Evolutionary conservation across 2,113 vertebrate genomes (phyloP).

Genomic region (Cryptotis parvus): DNA sequence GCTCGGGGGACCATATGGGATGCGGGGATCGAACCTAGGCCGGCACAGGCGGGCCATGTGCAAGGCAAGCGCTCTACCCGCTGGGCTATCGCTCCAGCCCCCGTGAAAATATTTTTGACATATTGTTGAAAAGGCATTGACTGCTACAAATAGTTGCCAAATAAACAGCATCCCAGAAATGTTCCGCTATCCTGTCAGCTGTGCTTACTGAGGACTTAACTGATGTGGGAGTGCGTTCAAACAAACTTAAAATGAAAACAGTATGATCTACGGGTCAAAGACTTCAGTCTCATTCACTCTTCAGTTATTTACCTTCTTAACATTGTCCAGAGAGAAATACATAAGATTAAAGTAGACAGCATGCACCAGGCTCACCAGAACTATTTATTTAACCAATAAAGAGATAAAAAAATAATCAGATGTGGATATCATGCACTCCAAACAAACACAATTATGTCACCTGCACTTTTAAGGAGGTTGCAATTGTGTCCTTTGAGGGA

Average conservation of each 20-base stretch:
- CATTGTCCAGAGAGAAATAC: neutral
- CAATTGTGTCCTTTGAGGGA: neutral
- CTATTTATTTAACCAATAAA: neutral
- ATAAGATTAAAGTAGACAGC: neutral
- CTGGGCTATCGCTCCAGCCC: too few species aligned
- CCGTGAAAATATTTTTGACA: constrained; percentile 28
- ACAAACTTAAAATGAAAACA: neutral
- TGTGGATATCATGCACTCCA: neutral
- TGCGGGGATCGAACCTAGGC: too few species aligned
- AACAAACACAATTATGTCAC: neutral
- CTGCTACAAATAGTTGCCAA: neutral
- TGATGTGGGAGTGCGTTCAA: neutral
- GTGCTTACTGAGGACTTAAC: neutral
- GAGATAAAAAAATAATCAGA: neutral
- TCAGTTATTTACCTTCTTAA: neutral
- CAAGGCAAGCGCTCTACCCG: too few species aligned
- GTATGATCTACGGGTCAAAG: neutral
- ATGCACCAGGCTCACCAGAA: neutral
- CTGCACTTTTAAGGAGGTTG: neutral
- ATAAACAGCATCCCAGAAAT: neutral
- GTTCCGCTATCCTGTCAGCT: neutral
- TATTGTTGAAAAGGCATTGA: neutral
- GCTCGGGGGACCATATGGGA: too few species aligned
- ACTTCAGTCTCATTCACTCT: neutral
- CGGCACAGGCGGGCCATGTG: too few species aligned